Evolutionary conservation across 2,888 invertebrate genomes (phyloP).

Genomic region (Pharmacophagus antenor): DNA sequence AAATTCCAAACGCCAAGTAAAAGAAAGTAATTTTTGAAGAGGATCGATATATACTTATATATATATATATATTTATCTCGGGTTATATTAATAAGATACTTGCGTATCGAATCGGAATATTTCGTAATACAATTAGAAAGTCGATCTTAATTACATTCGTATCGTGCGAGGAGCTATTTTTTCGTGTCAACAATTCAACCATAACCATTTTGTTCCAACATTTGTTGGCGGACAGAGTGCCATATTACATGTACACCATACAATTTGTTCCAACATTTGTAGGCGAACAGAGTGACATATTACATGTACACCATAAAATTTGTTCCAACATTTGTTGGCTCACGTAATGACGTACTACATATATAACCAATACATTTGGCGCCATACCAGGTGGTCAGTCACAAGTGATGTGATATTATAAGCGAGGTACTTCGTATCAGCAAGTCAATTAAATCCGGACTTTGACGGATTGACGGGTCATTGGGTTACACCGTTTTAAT

Average conservation of each 20-base stretch:
- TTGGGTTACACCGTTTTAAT: conserved; percentile 39
- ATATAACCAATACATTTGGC: conserved; percentile 51
- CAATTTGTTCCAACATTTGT: conserved; percentile 50
- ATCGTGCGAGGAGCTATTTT: background rate
- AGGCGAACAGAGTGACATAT: conserved; percentile 23
- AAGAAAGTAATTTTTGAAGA: conserved; percentile 76
- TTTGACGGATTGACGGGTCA: conserved; percentile 51
- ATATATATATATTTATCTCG: no score
- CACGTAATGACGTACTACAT: conserved; percentile 25
- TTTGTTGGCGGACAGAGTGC: background rate
- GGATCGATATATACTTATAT: conserved; percentile 55
- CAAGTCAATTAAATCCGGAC: conserved; percentile 41
- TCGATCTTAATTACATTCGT: conserved; percentile 3
- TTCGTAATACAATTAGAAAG: conserved; percentile 22
- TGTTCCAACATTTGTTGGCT: conserved; percentile 1
- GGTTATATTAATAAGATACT: conserved; percentile 56
- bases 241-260: conserved; percentile 36
- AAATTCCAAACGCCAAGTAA: conserved; percentile 71
- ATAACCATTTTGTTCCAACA: conserved; percentile 8
- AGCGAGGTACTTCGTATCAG: conserved; percentile 32
- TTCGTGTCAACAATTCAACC: background rate
- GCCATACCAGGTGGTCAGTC: conserved; percentile 54
- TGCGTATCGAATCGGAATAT: conserved; percentile 41
- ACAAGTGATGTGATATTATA: conserved; percentile 37
- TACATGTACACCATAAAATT: background rate